Evolutionary conservation across 2,888 invertebrate genomes (phyloP).

Genomic region (Agrilus mali): DNA sequence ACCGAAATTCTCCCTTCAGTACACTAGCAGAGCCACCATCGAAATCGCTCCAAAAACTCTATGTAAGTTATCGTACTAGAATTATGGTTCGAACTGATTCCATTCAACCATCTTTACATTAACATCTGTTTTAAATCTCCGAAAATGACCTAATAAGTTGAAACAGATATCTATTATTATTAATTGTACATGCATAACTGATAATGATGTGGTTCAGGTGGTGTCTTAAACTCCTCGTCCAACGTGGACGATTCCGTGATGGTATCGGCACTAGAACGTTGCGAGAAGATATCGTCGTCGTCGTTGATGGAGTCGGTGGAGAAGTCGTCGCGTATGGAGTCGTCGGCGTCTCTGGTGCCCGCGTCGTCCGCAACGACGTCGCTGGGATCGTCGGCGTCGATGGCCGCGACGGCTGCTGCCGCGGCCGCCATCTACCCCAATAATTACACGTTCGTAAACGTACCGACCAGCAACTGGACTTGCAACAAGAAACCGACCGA

Average conservation of each 20-base stretch:
- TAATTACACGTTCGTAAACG: neutral
- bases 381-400: neutral
- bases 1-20: neutral
- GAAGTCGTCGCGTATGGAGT: conserved; percentile 24
- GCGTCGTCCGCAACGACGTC: conserved; percentile 39
- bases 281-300: conserved; percentile 18
- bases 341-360: conserved; percentile 11
- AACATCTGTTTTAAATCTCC: too few species aligned
- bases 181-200: neutral
- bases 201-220: neutral
- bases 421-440: neutral
- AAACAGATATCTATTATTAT: too few species aligned
- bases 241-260: conserved; percentile 13
- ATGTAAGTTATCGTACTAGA: neutral
- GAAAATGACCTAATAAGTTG: too few species aligned
- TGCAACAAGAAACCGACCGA: conserved; percentile 5
- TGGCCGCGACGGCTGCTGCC: neutral
- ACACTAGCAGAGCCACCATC: conserved; percentile 1
- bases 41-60: neutral
- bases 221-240: neutral
- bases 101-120: neutral
- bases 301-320: conserved; percentile 33
- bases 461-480: neutral
- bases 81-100: too few species aligned
- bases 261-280: conserved; percentile 21